Evolutionary conservation across 2,797 vertebrate genomes (phyloP), one percentile per base, ranked within the genome.

Genomic region (Hydrolagus colliei): DNA sequence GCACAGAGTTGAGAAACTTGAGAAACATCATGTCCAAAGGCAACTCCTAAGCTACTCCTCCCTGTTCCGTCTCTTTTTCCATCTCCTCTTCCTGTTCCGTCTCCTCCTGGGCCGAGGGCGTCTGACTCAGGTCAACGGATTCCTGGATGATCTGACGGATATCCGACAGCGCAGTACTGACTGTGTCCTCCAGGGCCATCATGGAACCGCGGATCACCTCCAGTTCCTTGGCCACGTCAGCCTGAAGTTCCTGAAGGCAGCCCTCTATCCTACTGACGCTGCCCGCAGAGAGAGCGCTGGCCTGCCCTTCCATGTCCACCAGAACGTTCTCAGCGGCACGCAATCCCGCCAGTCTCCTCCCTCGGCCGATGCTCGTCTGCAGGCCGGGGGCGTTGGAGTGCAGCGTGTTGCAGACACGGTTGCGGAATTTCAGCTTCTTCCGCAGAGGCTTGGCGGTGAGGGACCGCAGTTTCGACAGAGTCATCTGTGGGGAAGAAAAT

Each of bases 401-500:
- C 59, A 27, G 12, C 1, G 59, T 61, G 18, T 5, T n/a, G 13
- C 59, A 27, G 61, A 12, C n/a, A 11, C 63, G 13, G 59, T 62
- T 63, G 12, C 59, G 63, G 61, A 22, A 6, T 61, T 62, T 78
- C 76, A 78, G 9, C 62, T 78, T 78, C 52, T 9, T 79, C 76
- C 76, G 10, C 76, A 79, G 27, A 62, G 59, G 59, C 76, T 62
- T 79, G 20, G 63, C n/a, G 76, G 76, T 63, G 22, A 79, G 63
- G 52, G n/a, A 63, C 76, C 14, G 76, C 20, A 63, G 63, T 63
- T 79, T 79, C 76, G 61, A 22, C n/a, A 61, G n/a, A 61, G n/a
- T 14, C 76, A 63, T 79, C 59, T 79, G 63, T 79, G 62, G 12
- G 41, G 61, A 79, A 79, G 76, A 79, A 79, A 79, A 61, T 52